These are phyloP conservation scores for Polylopha cassiicola DNA, from an alignment of 2,888 invertebrate species.

Conservation along the genomic window DNA sequence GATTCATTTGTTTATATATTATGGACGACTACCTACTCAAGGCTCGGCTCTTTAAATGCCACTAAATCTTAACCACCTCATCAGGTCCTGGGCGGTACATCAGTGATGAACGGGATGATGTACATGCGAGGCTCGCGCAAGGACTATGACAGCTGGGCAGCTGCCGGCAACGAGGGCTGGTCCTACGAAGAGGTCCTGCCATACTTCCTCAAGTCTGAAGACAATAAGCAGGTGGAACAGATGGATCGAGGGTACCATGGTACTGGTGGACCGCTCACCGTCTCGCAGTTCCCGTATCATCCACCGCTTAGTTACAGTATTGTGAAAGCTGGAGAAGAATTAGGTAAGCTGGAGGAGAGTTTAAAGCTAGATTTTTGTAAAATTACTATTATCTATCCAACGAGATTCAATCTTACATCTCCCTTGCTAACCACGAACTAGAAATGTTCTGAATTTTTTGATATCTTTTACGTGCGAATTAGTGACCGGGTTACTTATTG, in stretches of 20 bases:
- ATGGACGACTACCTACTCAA: too few relatives aligned
- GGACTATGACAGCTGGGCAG: conserved; percentile 93
- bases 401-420: too few relatives aligned
- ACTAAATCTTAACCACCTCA: too few relatives aligned
- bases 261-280: conserved; percentile 85
- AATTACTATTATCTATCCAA: too few relatives aligned
- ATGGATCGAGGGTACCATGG: conserved; percentile 88
- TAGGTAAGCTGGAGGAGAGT: conserved; percentile 70
- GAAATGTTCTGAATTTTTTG: too few relatives aligned
- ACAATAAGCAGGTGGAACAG: conserved; percentile 82
- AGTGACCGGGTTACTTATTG: too few relatives aligned
- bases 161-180: conserved; percentile 92
- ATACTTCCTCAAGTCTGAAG: conserved; percentile 91
- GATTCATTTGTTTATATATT: too few relatives aligned
- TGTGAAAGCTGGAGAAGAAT: conserved; percentile 85
- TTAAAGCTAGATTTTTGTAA: too few relatives aligned
- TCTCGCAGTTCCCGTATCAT: conserved; percentile 90
- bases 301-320: conserved; percentile 88
- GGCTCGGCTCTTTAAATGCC: too few relatives aligned
- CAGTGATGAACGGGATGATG: conserved; percentile 97
- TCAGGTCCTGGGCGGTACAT: conserved; percentile 92
- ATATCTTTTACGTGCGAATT: too few relatives aligned
- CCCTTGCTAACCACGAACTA: too few relatives aligned
- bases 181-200: conserved; percentile 92
- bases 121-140: conserved; percentile 92